Conservation (phyloP, 2,113 vertebrate species). For the Verasper variegatus region DNA sequence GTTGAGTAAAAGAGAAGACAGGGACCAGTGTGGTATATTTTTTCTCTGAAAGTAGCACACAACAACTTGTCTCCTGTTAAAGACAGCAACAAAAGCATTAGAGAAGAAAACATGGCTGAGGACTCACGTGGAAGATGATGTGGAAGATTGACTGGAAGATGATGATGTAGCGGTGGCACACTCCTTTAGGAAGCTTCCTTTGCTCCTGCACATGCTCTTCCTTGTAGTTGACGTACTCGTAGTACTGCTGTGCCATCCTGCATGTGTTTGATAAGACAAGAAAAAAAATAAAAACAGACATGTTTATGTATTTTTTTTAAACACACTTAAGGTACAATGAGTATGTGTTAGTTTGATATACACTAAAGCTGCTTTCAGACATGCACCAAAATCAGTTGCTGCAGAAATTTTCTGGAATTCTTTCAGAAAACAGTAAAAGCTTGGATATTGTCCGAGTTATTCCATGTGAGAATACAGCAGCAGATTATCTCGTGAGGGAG, state of each 20-base stretch:
- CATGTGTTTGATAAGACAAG: not conserved
- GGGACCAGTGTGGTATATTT: not conserved
- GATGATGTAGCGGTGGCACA: conserved; percentile 86
- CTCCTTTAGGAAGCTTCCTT: conserved; percentile 82
- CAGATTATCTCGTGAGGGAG: not conserved
- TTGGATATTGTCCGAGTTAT: no score
- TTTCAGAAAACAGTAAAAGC: no score
- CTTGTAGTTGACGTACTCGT: conserved; percentile 90
- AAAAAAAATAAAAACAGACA: not conserved
- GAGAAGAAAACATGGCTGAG: not conserved
- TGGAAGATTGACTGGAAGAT: conserved; percentile 92
- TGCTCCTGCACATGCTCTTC: conserved; percentile 89
- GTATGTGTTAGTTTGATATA: not conserved
- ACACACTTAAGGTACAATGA: not conserved
- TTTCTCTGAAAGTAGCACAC: not conserved
- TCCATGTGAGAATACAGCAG: no score
- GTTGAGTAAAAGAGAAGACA: conserved; percentile 30
- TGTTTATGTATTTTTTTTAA: not conserved
- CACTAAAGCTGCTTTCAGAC: no score
- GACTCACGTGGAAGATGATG: conserved; percentile 89
- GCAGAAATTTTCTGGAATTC: no score
- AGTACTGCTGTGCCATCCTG: conserved; percentile 97
- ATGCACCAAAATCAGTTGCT: no score
- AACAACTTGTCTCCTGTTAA: not conserved
- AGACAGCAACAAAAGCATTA: not conserved